Base-by-base conservation (phyloP, 2,888 invertebrate species). In the Campaea margaritaria region DNA sequence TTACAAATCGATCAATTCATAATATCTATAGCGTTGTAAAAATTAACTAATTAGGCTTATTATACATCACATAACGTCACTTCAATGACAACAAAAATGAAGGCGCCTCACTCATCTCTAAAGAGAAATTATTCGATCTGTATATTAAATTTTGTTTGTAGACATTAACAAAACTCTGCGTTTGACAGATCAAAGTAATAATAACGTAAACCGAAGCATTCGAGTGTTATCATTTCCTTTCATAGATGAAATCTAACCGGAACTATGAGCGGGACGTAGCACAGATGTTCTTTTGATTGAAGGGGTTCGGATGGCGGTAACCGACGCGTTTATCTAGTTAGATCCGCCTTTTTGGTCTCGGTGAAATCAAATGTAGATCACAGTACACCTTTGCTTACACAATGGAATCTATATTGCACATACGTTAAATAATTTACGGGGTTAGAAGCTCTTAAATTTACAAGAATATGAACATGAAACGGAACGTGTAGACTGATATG, bases 121-220 rank as follows among this genome's bases (percentile, higher is more conserved):
- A 2, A 21, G 21, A 2, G 2, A 21, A 21, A 5, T 21, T 21
- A 5, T 21, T 21, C 21, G 5, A 5, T 21, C 2, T 5, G 5
- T 3, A 5, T 21, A 21, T 5, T 3, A 5, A 21, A 21, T 5
- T 21, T 21, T 2, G 21, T 54, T 58, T 47, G 51, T 21, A 54
- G 21, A 34, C 14, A 53, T 55, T 61, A 56, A 54, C 49, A 39
- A 44, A 52, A 44, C 49, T 44, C 13, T 34, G 15, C 45, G 38
- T 31, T 47, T 12, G 14, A 49, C 28, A 65, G 63, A 66, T 68
- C 64, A 68, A 66, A 68, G 68, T 12, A 61, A 62, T 51, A 21
- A 42, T 56, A 53, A 57, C 52, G 44, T 44, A 63, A 66, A 67
- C 63, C 60, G 41, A 43, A 56, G 58, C 62, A 56, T 54, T 54